These are phyloP conservation scores for Cacajao melanocephalus DNA, from an alignment of 2,797 vertebrate species.

Conservation along the genomic window DNA sequence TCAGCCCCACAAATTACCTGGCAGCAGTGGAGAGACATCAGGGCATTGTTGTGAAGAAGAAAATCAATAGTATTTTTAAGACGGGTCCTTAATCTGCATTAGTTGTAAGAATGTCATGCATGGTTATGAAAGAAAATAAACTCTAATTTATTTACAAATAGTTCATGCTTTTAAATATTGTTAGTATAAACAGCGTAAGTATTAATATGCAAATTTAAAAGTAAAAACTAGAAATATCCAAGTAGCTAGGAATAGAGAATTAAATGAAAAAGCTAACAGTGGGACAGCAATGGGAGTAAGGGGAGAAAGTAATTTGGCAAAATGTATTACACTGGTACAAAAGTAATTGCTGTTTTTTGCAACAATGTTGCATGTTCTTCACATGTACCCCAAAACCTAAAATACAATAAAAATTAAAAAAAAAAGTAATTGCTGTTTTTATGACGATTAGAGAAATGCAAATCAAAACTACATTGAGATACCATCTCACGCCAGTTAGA, in stretches of 20 bases:
- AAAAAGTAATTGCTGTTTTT: neutral
- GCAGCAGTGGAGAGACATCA: neutral
- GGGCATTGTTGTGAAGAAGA: neutral
- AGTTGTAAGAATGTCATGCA: neutral
- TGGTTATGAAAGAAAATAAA: slow-evolving; percentile 8
- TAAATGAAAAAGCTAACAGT: neutral
- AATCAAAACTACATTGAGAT: neutral
- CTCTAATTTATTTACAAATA: slow-evolving; percentile 23
- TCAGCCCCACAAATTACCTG: neutral
- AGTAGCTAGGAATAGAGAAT: neutral
- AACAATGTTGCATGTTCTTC: too few species aligned
- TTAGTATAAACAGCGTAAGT: neutral
- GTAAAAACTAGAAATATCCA: neutral
- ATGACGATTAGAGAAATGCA: neutral
- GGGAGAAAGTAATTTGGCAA: neutral
- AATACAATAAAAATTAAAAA: too few species aligned
- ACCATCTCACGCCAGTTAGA: neutral
- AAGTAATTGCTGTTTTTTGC: neutral
- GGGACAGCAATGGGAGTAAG: neutral
- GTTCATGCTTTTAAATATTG: neutral
- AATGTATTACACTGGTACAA: neutral
- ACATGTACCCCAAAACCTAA: too few species aligned
- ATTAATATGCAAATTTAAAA: neutral
- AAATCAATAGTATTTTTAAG: slow-evolving; percentile 15
- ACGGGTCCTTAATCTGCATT: neutral